Conservation (phyloP, 2,888 invertebrate species). For the Lochmaea capreae region DNA sequence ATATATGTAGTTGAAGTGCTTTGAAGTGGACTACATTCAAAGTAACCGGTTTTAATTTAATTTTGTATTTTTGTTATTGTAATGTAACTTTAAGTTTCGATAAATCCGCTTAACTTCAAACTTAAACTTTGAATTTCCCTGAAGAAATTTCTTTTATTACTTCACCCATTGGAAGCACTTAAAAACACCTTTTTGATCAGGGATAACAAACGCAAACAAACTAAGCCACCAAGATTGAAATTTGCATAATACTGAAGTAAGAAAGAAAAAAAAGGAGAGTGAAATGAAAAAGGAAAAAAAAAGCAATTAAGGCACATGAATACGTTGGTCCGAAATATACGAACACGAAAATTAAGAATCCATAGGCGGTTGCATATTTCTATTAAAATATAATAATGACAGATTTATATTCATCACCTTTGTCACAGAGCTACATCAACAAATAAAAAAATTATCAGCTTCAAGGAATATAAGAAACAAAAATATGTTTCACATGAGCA, state of each 20-base stretch:
- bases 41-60: no score
- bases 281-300: slow-evolving; percentile 10
- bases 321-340: slow-evolving; percentile 12
- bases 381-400: neutral
- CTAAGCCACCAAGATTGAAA: slow-evolving; percentile 28
- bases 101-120: neutral
- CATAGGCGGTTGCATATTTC: slow-evolving; percentile 1
- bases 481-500: no score
- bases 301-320: slow-evolving; percentile 26
- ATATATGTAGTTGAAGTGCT: no score
- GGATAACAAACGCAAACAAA: slow-evolving; percentile 29
- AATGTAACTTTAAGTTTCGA: neutral
- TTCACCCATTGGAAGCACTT: slow-evolving; percentile 22
- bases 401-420: neutral
- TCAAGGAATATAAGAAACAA: no score
- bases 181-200: slow-evolving; percentile 30
- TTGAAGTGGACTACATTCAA: no score
- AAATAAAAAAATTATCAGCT: no score
- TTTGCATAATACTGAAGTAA: slow-evolving; percentile 22
- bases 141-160: slow-evolving; percentile 16
- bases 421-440: no score
- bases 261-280: slow-evolving; percentile 3
- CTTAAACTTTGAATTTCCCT: slow-evolving; percentile 24
- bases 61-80: neutral
- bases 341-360: neutral